phyloP scores from a whole-genome alignment of 2,113 vertebrate genomes.

The Trogon melanurus region DNA sequence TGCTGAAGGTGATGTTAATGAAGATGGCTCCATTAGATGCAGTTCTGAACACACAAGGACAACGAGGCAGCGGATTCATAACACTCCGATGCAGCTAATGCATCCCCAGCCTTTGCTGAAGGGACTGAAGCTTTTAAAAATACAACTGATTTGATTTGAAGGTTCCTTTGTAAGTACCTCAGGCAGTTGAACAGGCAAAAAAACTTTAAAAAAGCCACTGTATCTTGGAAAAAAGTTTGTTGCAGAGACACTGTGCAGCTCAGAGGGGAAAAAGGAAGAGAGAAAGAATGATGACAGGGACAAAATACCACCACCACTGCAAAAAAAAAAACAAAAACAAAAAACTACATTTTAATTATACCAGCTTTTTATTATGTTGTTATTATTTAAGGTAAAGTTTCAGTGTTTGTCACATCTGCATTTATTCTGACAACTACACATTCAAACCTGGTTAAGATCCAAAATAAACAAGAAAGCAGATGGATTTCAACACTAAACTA shows the following conservation, averaged over 20 bases:
- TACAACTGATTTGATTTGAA: neutral
- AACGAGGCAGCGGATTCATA: neutral
- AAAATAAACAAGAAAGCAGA: neutral
- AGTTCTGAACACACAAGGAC: fast-evolving
- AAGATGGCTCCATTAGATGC: neutral
- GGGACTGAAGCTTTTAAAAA: neutral
- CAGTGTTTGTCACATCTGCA: neutral
- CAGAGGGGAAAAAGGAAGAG: neutral
- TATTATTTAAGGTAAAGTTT: neutral
- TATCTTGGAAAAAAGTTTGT: neutral
- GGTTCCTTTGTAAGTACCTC: neutral
- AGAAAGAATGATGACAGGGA: neutral
- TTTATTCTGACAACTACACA: neutral
- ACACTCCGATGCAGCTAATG: neutral
- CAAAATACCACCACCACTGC: neutral
- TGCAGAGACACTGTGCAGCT: neutral
- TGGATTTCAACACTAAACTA: neutral
- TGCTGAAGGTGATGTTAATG: neutral
- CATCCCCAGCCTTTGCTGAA: neutral
- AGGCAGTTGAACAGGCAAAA: neutral
- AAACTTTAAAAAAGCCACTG: neutral
- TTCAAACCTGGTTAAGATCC: neutral
- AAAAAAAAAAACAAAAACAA: neutral
- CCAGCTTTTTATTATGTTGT: neutral
- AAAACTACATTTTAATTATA: neutral